Conservation (phyloP, 2,113 vertebrate species). For the Pelmatolapia mariae region DNA sequence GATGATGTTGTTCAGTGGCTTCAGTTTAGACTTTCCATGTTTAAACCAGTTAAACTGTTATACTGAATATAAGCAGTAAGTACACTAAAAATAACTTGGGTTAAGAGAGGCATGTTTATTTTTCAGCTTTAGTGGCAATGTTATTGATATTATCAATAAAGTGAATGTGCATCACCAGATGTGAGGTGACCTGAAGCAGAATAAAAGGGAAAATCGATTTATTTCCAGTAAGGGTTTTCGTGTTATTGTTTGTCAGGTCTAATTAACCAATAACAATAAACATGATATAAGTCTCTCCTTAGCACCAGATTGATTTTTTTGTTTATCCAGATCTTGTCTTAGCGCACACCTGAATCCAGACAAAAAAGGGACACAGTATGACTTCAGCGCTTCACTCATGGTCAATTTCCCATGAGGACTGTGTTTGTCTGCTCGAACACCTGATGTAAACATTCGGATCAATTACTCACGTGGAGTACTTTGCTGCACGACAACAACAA, state of each 20-base stretch:
- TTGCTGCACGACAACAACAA: not conserved
- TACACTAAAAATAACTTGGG: not conserved
- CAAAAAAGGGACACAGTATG: not conserved
- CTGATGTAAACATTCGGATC: not conserved
- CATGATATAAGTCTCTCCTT: not conserved
- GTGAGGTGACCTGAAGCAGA: not conserved
- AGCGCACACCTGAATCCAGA: accelerated
- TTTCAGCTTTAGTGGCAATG: not conserved
- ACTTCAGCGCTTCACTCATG: not conserved
- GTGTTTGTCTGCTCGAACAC: not conserved
- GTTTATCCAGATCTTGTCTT: not conserved
- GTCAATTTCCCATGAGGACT: accelerated
- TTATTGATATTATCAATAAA: not conserved
- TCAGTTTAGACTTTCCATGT: not conserved
- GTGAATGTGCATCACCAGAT: not conserved
- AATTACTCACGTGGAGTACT: accelerated
- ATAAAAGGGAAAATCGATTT: not conserved
- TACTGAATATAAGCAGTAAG: accelerated
- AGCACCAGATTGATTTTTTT: not conserved
- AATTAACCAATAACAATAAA: not conserved
- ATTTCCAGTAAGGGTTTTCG: not conserved
- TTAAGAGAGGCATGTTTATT: not conserved
- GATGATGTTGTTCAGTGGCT: not conserved
- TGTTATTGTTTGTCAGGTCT: not conserved
- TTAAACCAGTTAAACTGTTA: not conserved